Percentiles rank a stretch among this genome's conserved stretches.
These are phyloP conservation scores for Sinodicranocentrus sp. DNA, from an alignment of 2,888 invertebrate genomes.

Conservation along the genomic window DNA sequence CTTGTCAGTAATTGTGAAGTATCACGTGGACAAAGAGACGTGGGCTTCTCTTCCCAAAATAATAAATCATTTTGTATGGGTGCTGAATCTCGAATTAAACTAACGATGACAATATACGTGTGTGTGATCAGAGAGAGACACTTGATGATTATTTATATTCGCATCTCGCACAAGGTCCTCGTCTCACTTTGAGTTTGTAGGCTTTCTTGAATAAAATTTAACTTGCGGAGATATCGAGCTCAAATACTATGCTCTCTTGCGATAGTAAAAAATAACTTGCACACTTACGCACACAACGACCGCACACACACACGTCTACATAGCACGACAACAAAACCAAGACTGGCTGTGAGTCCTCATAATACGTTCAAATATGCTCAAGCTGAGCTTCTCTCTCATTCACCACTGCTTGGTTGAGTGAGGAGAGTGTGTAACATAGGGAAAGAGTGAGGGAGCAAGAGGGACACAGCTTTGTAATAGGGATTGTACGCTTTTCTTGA, in stretches of 20 bases:
- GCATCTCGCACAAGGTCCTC: conserved; percentile 50
- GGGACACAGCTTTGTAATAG: not conserved
- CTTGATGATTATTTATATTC: conserved; percentile 65
- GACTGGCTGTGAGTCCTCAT: conserved; percentile 36
- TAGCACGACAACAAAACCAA: conserved; percentile 28
- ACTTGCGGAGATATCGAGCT: not conserved
- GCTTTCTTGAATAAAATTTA: conserved; percentile 1
- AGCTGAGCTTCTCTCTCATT: not conserved
- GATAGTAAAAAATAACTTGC: no score
- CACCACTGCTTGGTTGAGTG: not conserved
- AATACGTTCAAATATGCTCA: conserved; percentile 19
- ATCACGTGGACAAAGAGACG: not conserved
- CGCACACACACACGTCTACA: conserved; percentile 24
- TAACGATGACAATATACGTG: conserved; percentile 26
- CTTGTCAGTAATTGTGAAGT: not conserved
- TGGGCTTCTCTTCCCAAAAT: conserved; percentile 25
- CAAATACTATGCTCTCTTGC: conserved; percentile 1
- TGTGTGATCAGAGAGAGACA: conserved; percentile 47
- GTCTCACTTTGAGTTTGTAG: conserved; percentile 4
- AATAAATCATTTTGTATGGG: conserved; percentile 63
- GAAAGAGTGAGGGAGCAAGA: not conserved
- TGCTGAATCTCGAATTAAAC: conserved; percentile 46
- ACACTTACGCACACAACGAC: conserved; percentile 32
- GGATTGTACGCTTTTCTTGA: not conserved
- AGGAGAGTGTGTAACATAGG: not conserved